A percentile compares a stretch with the other conserved stretches of the same genome.
These are phyloP conservation scores for Scytalopus superciliaris DNA, from an alignment of 2,113 vertebrate species.

Conservation along the genomic window DNA sequence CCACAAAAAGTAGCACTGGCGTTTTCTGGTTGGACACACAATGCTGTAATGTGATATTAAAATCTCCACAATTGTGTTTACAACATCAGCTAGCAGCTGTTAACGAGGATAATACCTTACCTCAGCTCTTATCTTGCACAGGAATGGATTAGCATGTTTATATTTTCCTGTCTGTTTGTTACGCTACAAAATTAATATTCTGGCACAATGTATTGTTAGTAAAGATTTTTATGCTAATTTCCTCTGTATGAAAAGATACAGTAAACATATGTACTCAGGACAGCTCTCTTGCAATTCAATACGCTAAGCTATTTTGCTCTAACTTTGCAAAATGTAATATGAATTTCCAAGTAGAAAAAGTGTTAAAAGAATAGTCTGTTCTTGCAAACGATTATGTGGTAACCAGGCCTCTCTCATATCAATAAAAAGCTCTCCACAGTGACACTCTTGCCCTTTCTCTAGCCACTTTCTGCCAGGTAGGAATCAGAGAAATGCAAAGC, in stretches of 20 bases:
- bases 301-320: neutral
- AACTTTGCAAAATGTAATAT: neutral
- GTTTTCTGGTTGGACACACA: neutral
- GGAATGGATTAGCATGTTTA: neutral
- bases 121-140: slow-evolving; percentile 6
- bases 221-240: slow-evolving; percentile 24
- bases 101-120: slow-evolving; percentile 3
- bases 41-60: neutral
- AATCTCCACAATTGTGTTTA: neutral
- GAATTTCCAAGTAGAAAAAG: slow-evolving; percentile 17
- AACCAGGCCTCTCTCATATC: neutral
- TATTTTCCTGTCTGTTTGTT: neutral
- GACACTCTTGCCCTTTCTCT: neutral
- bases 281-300: slow-evolving; percentile 16
- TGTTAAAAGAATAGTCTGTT: neutral
- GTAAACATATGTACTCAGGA: neutral
- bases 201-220: neutral
- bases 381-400: neutral
- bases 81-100: slow-evolving; percentile 9
- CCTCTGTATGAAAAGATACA: slow-evolving; percentile 3
- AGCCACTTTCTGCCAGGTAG: slow-evolving; percentile 29
- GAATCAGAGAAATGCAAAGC: slow-evolving; percentile 38
- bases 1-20: neutral
- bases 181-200: neutral
- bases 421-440: neutral